phyloP scores from a whole-genome alignment of 2,888 invertebrate species.

The Stenotaenia linearis region DNA sequence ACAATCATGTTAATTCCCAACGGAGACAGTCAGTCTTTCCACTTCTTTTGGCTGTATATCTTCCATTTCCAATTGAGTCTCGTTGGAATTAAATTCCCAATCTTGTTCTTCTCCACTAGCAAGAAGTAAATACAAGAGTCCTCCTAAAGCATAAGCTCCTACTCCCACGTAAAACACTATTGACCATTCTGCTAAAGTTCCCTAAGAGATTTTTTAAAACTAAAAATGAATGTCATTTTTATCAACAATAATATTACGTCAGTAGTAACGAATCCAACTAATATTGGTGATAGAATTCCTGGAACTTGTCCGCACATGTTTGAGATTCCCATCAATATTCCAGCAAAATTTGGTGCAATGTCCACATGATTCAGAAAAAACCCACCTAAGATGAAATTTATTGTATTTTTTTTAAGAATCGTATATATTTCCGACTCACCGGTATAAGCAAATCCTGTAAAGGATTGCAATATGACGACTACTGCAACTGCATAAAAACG shows the following conservation, averaged over 20 bases:
- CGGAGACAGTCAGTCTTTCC: not conserved
- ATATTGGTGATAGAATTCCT: constrained; percentile 48
- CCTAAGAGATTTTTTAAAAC: constrained; percentile 41
- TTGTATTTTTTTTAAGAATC: not conserved
- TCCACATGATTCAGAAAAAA: constrained; percentile 51
- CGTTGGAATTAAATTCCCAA: constrained; percentile 42
- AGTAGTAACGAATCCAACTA: constrained; percentile 46
- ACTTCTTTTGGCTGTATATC: not conserved
- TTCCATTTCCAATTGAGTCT: not conserved
- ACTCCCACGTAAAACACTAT: constrained; percentile 47
- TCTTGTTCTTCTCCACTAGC: constrained; percentile 49
- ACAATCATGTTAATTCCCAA: no score
- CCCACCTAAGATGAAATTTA: constrained; percentile 45
- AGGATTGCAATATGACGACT: constrained; percentile 45
- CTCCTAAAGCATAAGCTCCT: constrained; percentile 45
- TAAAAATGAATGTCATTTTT: constrained; percentile 35
- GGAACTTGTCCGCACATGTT: constrained; percentile 49
- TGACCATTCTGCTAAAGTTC: constrained; percentile 49
- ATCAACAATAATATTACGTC: no score
- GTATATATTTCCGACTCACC: no score
- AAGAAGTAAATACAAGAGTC: constrained; percentile 47
- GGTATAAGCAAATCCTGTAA: constrained; percentile 45
- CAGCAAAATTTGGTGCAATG: constrained; percentile 51
- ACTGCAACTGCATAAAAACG: constrained; percentile 45
- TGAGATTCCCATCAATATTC: constrained; percentile 50